Percentiles rank a stretch among this genome's conserved stretches.
Conservation (phyloP, 1,140 invertebrate species). For the Lepeophtheirus salmonis region DNA sequence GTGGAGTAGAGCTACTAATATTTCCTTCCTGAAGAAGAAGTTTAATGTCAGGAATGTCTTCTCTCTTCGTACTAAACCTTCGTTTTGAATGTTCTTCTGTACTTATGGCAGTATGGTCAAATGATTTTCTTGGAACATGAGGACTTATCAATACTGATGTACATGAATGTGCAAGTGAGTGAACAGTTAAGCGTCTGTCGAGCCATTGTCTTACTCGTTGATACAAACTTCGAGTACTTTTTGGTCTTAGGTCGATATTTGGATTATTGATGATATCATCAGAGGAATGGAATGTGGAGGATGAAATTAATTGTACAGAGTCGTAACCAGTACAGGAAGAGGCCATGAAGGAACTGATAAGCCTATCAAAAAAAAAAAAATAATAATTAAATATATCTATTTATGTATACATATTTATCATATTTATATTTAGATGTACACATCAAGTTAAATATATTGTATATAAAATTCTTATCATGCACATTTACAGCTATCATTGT, state of each 20-base stretch:
- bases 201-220: background rate
- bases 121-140: background rate
- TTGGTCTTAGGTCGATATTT: background rate
- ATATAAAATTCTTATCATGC: no score
- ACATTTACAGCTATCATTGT: no score
- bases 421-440: no score
- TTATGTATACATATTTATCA: no score
- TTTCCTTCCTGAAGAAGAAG: background rate
- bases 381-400: no score
- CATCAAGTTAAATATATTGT: no score
- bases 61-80: background rate
- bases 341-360: conserved; percentile 38
- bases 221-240: background rate
- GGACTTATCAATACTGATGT: background rate
- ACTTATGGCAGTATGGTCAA: background rate
- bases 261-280: background rate
- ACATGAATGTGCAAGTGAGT: background rate
- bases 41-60: background rate
- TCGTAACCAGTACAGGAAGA: conserved; percentile 21
- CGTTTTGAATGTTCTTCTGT: background rate
- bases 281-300: background rate
- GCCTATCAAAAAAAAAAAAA: no score
- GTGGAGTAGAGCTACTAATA: no score
- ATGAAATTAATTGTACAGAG: background rate
- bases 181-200: background rate